Percentiles rank a stretch among this genome's conserved stretches.
Conservation (phyloP, 2,888 invertebrate species). For the Dichetophora obliterata region DNA sequence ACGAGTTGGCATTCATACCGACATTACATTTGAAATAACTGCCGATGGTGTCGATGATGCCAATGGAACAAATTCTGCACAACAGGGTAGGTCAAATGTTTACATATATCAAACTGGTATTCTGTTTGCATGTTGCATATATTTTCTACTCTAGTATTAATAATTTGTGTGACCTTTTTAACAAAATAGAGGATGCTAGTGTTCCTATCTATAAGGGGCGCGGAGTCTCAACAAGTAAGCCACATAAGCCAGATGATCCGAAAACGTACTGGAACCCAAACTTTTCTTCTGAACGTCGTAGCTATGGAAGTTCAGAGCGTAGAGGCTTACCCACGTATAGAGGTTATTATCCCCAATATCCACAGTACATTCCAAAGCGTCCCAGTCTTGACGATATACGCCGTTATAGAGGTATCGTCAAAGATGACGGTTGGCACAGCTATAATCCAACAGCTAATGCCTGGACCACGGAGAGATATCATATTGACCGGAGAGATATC, state of each 20-base stretch:
- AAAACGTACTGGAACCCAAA: conserved; percentile 65
- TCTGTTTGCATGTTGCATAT: neutral
- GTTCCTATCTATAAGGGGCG: conserved; percentile 68
- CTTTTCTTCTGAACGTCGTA: conserved; percentile 59
- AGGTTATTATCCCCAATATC: conserved; percentile 59
- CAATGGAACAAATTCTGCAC: conserved; percentile 64
- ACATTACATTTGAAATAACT: conserved; percentile 69
- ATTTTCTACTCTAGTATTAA: neutral
- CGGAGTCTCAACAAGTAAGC: conserved; percentile 55
- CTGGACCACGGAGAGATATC: conserved; percentile 67
- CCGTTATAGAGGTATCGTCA: conserved; percentile 57
- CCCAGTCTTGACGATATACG: conserved; percentile 52
- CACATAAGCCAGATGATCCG: conserved; percentile 62
- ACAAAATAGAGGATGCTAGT: conserved; percentile 65
- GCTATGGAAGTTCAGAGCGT: conserved; percentile 47
- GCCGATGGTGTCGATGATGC: conserved; percentile 59
- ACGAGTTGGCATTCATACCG: conserved; percentile 69
- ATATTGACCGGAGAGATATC: too few species aligned
- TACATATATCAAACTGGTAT: neutral
- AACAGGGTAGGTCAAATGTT: conserved; percentile 63
- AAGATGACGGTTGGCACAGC: conserved; percentile 65
- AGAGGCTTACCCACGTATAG: conserved; percentile 41
- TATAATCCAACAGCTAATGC: conserved; percentile 61
- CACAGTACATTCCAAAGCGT: conserved; percentile 60
- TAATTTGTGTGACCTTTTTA: neutral